These are phyloP conservation scores for Crocidura indochinensis DNA, from an alignment of 2,797 vertebrate genomes.

Conservation along the genomic window DNA sequence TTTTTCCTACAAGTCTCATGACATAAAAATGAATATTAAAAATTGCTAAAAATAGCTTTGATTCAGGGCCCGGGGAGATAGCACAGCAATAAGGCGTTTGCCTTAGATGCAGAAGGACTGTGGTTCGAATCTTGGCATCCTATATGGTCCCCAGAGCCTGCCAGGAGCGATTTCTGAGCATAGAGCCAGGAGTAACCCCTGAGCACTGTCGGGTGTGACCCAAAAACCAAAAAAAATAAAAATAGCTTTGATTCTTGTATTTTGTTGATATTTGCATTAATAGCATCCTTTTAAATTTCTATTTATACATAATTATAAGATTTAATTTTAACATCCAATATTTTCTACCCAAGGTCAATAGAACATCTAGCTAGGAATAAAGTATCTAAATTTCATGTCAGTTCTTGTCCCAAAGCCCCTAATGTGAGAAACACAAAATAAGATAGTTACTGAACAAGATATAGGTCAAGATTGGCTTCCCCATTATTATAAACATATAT, in stretches of 20 bases:
- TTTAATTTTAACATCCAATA: background rate
- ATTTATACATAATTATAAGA: background rate
- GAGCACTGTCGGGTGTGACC: too few relatives aligned
- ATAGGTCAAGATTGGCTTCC: background rate
- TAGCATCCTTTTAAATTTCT: constrained; percentile 49
- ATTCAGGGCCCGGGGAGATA: too few relatives aligned
- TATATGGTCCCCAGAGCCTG: too few relatives aligned
- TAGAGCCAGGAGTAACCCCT: too few relatives aligned
- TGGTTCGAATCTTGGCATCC: too few relatives aligned
- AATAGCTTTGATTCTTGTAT: background rate
- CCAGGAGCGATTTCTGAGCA: too few relatives aligned
- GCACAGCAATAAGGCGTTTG: too few relatives aligned
- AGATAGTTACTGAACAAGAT: background rate
- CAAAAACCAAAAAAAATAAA: constrained; percentile 47
- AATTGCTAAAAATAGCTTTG: too few relatives aligned
- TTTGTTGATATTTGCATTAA: constrained; percentile 36
- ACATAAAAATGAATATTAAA: constrained; percentile 31
- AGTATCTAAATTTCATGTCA: background rate
- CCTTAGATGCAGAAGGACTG: too few relatives aligned
- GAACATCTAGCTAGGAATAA: constrained; percentile 27
- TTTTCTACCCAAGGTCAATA: constrained; percentile 51
- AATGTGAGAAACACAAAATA: background rate
- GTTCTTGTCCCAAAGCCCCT: constrained; percentile 21
- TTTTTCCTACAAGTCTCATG: constrained; percentile 32
- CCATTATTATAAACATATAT: background rate